Percentiles rank a stretch among this genome's conserved stretches.
These are phyloP conservation scores for Prosapia bicincta DNA, from an alignment of 2,888 invertebrate species.

Conservation along the genomic window DNA sequence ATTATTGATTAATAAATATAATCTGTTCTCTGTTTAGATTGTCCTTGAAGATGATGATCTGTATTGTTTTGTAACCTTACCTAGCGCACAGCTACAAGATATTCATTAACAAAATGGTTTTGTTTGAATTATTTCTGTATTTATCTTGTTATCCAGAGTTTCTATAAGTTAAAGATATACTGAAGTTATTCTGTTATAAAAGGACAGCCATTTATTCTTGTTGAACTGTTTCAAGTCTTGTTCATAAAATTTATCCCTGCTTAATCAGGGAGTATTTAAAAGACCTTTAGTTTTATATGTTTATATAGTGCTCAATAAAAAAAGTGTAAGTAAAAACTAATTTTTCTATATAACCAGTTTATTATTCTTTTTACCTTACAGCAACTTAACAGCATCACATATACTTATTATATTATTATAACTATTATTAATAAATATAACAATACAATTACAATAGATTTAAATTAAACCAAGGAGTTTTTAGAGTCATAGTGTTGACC, in stretches of 20 bases:
- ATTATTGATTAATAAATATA: too few relatives aligned
- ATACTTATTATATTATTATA: too few relatives aligned
- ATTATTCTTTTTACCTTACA: too few relatives aligned
- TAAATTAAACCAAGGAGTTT: too few relatives aligned
- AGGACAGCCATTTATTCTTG: neutral
- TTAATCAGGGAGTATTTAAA: neutral
- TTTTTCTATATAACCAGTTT: too few relatives aligned
- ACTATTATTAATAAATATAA: too few relatives aligned
- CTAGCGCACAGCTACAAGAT: neutral
- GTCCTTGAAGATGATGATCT: neutral
- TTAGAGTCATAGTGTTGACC: too few relatives aligned
- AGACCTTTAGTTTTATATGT: too few relatives aligned
- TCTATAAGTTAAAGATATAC: neutral
- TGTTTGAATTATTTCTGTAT: neutral
- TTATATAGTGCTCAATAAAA: too few relatives aligned
- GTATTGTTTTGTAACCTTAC: neutral
- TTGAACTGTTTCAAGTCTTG: neutral
- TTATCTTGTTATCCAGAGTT: neutral
- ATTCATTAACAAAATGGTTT: neutral
- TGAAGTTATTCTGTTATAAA: neutral
- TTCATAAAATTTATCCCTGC: neutral
- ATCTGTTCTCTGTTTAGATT: neutral
- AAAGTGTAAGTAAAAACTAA: too few relatives aligned
- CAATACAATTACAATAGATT: too few relatives aligned
- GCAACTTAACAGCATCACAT: too few relatives aligned